Evolutionary conservation across 1,140 invertebrate genomes (phyloP), one percentile per base, ranked within the genome.

Genomic region (Eciton burchellii): DNA sequence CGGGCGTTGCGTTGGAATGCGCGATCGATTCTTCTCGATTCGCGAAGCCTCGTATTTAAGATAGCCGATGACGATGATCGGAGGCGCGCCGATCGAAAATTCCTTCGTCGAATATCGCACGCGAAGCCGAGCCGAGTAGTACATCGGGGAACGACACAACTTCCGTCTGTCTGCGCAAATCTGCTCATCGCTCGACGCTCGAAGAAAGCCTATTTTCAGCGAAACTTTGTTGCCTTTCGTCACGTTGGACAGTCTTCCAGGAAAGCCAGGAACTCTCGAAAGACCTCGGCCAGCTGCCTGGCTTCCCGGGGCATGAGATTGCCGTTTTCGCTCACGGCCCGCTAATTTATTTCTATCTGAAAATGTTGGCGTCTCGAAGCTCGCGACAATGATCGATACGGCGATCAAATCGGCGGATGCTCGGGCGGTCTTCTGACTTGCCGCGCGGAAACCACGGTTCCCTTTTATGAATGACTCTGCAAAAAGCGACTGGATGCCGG

Each of bases 401-500:
- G 16, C 62, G 19, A 43, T 14, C 43, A 77, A 54, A 26, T 41
- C 19, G 70, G 16, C 29, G 65, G 66, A 62, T 73, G 29, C 62
- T 84, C 65, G 29, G 63, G 29, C 57, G 43, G 54, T 81, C 68
- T 83, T 81, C 68, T 83, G 81, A 85, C 87, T 74, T 71, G 88
- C 83, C 65, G 73, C n/a, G 16, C 1, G 77, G 29, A 89, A 90
- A 87, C 59, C 83, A 68, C 73, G 72, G 63, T 59, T 86, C 77
- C 92, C 77, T 93, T 92, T 93, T 92, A 92, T 92, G 92, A 92
- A 91, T 92, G 91, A 92, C 89, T 71, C 29, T 56, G 91, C 91
- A 89, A 90, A 91, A 93, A 92, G 72, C 68, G 60, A 43, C 9
- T 11, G 49, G n/a, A 16, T 45, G 62, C 8, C 3, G 29, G 49